phyloP scores from a whole-genome alignment of 2,888 invertebrate genomes.

The Rhamnusium bicolor region DNA sequence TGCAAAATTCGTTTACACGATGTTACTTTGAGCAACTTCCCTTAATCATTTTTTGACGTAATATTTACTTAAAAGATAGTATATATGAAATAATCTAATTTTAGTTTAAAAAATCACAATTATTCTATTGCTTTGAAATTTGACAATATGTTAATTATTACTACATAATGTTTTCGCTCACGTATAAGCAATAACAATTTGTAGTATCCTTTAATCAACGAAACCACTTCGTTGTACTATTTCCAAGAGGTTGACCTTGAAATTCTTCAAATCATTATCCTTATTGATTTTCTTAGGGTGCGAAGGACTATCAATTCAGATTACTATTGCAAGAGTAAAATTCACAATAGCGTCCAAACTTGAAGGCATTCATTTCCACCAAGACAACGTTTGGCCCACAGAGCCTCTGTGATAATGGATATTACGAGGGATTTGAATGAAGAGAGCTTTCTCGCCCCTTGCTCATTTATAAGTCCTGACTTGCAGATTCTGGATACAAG shows the following conservation, averaged over 20 bases:
- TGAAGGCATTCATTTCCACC: slow-evolving; percentile 15
- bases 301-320: slow-evolving; percentile 12
- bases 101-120: no score
- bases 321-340: slow-evolving; percentile 5
- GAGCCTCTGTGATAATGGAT: slow-evolving; percentile 11
- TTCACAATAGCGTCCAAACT: slow-evolving; percentile 22
- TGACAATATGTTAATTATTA: no score
- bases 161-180: no score
- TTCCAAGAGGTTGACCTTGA: background rate
- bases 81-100: no score
- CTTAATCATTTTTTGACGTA: no score
- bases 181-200: no score
- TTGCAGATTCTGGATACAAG: background rate
- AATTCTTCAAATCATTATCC: background rate
- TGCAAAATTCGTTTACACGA: no score
- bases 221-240: no score
- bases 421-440: slow-evolving; percentile 11
- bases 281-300: background rate
- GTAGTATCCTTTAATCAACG: no score
- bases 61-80: no score
- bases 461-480: background rate
- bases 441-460: background rate
- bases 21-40: no score
- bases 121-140: no score
- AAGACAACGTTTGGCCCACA: background rate